Evolutionary conservation across 2,888 invertebrate species (phyloP), one percentile per base, ranked within the genome.

Genomic region (Therioaphis trifolii): DNA sequence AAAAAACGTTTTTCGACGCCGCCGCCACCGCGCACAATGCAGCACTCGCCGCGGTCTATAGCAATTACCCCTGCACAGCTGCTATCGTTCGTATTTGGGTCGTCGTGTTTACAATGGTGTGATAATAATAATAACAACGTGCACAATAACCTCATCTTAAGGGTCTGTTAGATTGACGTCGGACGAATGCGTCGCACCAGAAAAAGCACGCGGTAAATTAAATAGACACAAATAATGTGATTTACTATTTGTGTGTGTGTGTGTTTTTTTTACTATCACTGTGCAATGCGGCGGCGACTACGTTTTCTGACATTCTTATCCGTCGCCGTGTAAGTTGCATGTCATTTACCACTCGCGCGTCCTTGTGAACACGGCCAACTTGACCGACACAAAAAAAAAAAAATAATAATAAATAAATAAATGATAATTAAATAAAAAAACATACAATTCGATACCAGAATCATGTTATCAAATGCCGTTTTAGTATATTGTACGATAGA

Each of bases 271-370:
- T 15, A 76, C 66, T 63, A 77, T 40, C 52, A 18, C 49, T 9
- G 35, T 9, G 35, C 3, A 24, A 24, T 24, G 35, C 35, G 35
- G 35, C 35, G 35, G n/a, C n/a, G n/a, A n/a, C 21, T 27, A 46
- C 35, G 55, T 11, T 35, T 77, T 77, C 63, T 63, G 46, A 66
- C 77, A 77, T 77, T 66, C 68, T 68, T 66, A 78, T 78, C 52
- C 40, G n/a, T 68, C 52, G 18, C 78, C n/a, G n/a, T n/a, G 52
- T 77, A n/a, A 77, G 52, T 68, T 52, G 68, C 78, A 52, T 69
- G 68, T 79, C 78, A 79, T 79, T 58, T 55, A 43, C 52, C 78
- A 55, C 24, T 55, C 55, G 27, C 63, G 55, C 27, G 68, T 69
- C 68, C 68, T 69, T 79, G 78, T 24, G 2, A 24, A 52, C 18